Evolutionary conservation across 2,888 invertebrate genomes (phyloP).

Genomic region (Sepiola atlantica): DNA sequence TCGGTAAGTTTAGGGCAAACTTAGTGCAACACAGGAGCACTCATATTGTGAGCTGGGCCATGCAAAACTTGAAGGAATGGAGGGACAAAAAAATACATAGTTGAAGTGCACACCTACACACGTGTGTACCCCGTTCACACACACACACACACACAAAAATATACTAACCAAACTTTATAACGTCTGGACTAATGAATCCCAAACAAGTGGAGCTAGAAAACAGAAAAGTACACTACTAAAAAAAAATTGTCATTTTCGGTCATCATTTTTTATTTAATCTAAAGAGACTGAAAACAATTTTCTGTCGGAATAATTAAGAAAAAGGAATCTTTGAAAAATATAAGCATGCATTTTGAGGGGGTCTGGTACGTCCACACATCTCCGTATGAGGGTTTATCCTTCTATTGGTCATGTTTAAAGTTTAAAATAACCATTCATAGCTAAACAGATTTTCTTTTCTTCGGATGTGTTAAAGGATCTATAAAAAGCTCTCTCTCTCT

Average conservation of each 20-base stretch:
- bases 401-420: no score
- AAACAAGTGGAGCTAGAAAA: constrained; percentile 42
- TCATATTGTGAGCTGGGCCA: neutral
- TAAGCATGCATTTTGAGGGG: no score
- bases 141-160: constrained; percentile 37
- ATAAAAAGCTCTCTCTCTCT: no score
- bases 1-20: neutral
- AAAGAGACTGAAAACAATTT: neutral
- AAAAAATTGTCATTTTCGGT: neutral
- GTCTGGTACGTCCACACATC: no score
- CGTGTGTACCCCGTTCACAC: neutral
- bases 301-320: neutral
- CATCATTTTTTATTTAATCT: neutral
- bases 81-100: neutral
- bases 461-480: no score
- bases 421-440: no score
- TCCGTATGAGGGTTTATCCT: no score
- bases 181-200: constrained; percentile 44
- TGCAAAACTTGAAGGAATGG: neutral
- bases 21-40: neutral
- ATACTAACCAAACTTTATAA: constrained; percentile 44
- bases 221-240: constrained; percentile 18
- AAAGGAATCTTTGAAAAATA: no score
- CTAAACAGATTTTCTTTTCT: no score
- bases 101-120: neutral